phyloP scores from a whole-genome alignment of 2,888 invertebrate genomes.

The Synergus umbraculus region DNA sequence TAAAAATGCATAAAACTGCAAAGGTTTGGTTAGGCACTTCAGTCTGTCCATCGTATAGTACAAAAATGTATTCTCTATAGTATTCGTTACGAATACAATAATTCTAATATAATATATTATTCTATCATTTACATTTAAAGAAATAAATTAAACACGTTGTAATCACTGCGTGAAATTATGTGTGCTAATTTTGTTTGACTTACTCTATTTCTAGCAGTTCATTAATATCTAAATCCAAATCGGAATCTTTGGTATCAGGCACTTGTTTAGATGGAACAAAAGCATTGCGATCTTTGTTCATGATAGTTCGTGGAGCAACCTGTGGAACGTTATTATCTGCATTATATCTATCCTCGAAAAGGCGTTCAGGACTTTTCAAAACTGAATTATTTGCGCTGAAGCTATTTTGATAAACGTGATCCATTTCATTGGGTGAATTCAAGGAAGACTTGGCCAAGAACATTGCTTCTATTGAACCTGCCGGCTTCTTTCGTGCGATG shows the following conservation, averaged over 20 bases:
- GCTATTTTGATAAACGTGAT: slow-evolving; percentile 43
- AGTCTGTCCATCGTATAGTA: too few species aligned
- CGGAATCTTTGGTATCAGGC: slow-evolving; percentile 61
- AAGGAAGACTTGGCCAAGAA: slow-evolving; percentile 59
- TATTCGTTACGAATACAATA: too few species aligned
- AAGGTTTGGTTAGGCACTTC: too few species aligned
- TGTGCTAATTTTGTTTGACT: slow-evolving; percentile 22
- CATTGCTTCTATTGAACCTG: slow-evolving; percentile 72
- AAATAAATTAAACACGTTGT: too few species aligned
- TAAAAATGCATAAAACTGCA: too few species aligned
- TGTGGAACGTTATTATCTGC: slow-evolving; percentile 55
- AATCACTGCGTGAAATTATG: neutral
- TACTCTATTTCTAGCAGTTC: slow-evolving; percentile 67
- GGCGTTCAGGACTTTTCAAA: slow-evolving; percentile 51
- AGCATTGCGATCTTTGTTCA: slow-evolving; percentile 43
- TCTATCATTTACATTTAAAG: too few species aligned
- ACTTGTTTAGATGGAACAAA: slow-evolving; percentile 24
- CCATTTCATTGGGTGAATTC: slow-evolving; percentile 33
- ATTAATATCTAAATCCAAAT: slow-evolving; percentile 70
- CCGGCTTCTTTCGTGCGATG: slow-evolving; percentile 68
- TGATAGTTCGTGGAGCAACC: slow-evolving; percentile 63
- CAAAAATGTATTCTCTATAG: too few species aligned
- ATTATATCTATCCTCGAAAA: slow-evolving; percentile 34
- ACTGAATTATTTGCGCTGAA: slow-evolving; percentile 50
- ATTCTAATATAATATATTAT: too few species aligned